Evolutionary conservation across 2,113 vertebrate genomes (phyloP).

Genomic region (Xerus inauris): DNA sequence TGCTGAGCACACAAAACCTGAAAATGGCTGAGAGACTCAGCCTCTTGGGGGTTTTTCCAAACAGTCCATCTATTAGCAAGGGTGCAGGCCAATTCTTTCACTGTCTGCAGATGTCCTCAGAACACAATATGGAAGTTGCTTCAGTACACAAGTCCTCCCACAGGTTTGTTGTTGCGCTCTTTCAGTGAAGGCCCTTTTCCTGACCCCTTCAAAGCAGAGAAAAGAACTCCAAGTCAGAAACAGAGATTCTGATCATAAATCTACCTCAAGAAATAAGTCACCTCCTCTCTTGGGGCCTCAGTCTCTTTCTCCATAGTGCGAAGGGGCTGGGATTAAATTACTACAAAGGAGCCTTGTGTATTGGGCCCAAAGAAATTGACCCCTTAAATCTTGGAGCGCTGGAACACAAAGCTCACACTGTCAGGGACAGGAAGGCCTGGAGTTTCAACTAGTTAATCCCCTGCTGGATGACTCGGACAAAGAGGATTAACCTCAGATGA

Average conservation of each 20-base stretch:
- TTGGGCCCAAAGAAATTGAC: conserved; percentile 29
- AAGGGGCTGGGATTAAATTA: not conserved
- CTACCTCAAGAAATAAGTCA: not conserved
- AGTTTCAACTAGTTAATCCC: conserved; percentile 93
- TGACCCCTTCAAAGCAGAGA: not conserved
- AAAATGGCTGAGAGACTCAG: not conserved
- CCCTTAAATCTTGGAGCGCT: not conserved
- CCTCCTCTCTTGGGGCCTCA: not conserved
- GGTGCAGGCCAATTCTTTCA: not conserved
- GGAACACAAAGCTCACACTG: conserved; percentile 50
- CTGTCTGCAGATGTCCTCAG: not conserved
- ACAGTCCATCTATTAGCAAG: not conserved
- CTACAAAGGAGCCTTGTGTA: conserved; percentile 3
- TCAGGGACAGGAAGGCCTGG: conserved; percentile 8
- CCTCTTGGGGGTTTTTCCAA: not conserved
- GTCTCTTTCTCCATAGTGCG: not conserved
- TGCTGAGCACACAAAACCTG: not conserved
- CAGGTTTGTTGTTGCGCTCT: not conserved
- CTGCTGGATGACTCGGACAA: conserved; percentile 91
- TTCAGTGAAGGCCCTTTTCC: not conserved
- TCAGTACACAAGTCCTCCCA: not conserved
- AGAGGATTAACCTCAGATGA: conserved; percentile 95
- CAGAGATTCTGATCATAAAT: not conserved
- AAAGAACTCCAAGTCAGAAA: not conserved
- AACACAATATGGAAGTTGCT: not conserved